Evolutionary conservation across 2,113 vertebrate species (phyloP), one percentile per base, ranked within the genome.

Genomic region (Phocoena phocoena): DNA sequence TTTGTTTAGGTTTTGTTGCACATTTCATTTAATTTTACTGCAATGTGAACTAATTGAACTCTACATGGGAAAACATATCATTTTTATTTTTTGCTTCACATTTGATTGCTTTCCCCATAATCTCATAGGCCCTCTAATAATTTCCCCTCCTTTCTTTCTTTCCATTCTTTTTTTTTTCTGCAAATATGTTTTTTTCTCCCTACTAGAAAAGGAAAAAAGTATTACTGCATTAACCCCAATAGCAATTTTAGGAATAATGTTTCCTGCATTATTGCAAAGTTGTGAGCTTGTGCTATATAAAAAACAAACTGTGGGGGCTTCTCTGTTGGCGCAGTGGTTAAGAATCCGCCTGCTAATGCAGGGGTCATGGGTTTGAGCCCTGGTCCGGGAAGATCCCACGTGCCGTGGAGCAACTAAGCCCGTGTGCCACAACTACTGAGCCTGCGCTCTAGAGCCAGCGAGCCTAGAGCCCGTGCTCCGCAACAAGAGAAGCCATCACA

Each of bases 21-120:
- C 18, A n/a, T 92, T 92, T 94, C 47, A 63, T 88, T 96, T 76
- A 76, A 70, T 96, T 96, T 90, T 94, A 73, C 25, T 88, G n/a
- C 47, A 87, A 8, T 25, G 4, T 90, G 74, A 90, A 73, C 79
- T 95, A 83, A 68, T 41, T 60, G 15, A 67, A 62, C 38, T 83
- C 38, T 63, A 38, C 0, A 23, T 41, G 71, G 33, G 14, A 44
- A 95, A 88, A 87, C 18, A 76, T 28, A 23, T 76, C 41, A 23
- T 89, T 94, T 88, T 80, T 67, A 53, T 47, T 76, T 84, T 90
- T 95, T 90, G 71, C 33, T 92, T 81, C 63, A 81, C 33, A 87
- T 84, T 94, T 95, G 50, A 38, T 68, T 88, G 63, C 21, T 93
- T 94, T n/a, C 5, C n/a, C 15, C 21, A 77, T 80, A 88, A 65